Base-by-base conservation (phyloP, 2,113 vertebrate genomes). In the Phoxinus phoxinus region DNA sequence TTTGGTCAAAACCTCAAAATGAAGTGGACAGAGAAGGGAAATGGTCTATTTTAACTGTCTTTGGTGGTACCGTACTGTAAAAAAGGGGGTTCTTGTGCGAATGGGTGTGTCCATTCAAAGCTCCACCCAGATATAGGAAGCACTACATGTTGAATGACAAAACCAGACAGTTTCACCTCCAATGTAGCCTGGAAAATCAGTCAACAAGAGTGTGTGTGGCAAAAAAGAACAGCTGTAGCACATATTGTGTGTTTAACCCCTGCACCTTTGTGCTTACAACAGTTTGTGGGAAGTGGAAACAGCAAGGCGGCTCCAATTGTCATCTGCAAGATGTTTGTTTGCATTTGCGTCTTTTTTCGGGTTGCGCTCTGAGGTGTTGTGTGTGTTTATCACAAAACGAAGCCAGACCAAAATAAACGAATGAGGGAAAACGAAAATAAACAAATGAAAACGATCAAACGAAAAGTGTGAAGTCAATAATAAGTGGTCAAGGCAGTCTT, bases 401-500 rank as follows among this genome's bases (percentile, higher is more conserved):
- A 84, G 83, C 73, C 30, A 95, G 96, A 94, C 94, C 91, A 93
- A 90, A 94, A 94, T 21, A 81, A 65, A 67, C 21, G 32, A 37
- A 71, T 53, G 80, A 69, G 80, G 19, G 51, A 69, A 67, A 69
- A 82, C 1, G 32, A 61, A 88, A 87, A 74, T 79, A 82, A 91
- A 89, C 95, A 95, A 91, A 95, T 92, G 92, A 90, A 93, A 93
- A 94, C 86, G 94, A 93, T 83, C 94, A 94, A 90, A 87, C 59
- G 53, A 89, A 89, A 88, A 89, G 88, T 87, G 89, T 89, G 90
- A 88, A 92, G 89, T 85, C 86, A 89, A 90, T 83, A 90, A 89
- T 80, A 91, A 98, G 97, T 97, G 97, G 97, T 98, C 95, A 97
- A 96, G 95, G 95, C 95, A 96, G 95, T 97, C 95, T 96, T 96